Evolutionary conservation across 2,113 vertebrate species (phyloP).

Genomic region (Crotalus helleri): DNA sequence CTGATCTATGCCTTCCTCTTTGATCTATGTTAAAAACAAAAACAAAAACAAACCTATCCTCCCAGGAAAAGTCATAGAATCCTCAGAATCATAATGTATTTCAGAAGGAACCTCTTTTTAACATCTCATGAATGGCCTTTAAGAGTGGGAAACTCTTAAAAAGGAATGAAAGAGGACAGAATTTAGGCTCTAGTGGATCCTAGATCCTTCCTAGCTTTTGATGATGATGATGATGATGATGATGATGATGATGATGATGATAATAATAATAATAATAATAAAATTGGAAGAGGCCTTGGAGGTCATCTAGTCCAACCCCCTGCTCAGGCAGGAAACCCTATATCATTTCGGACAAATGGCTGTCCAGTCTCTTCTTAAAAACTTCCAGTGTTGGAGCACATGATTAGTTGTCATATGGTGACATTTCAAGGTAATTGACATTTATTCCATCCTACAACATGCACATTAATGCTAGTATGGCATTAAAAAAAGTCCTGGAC

Average conservation of each 20-base stretch:
- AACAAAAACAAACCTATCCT: not conserved
- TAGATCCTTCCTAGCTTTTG: not conserved
- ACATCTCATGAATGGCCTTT: not conserved
- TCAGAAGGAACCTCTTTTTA: not conserved
- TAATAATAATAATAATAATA: too few species aligned
- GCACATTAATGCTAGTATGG: not conserved
- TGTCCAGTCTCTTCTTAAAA: too few species aligned
- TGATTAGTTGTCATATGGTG: not conserved
- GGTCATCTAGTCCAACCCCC: too few species aligned
- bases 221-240: too few species aligned
- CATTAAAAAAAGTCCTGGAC: not conserved
- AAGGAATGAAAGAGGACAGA: not conserved
- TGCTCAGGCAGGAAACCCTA: too few species aligned
- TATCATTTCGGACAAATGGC: too few species aligned
- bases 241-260: too few species aligned
- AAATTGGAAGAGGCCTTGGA: too few species aligned
- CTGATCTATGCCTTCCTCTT: not conserved
- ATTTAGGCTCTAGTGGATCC: not conserved
- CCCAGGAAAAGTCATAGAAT: not conserved
- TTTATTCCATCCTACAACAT: not conserved
- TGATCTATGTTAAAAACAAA: not conserved
- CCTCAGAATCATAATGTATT: not conserved
- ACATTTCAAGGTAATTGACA: not conserved
- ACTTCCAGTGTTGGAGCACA: too few species aligned
- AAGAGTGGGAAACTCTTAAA: not conserved